These are phyloP conservation scores for Cacoxenus indagator DNA, from an alignment of 2,888 invertebrate species.

Conservation along the genomic window DNA sequence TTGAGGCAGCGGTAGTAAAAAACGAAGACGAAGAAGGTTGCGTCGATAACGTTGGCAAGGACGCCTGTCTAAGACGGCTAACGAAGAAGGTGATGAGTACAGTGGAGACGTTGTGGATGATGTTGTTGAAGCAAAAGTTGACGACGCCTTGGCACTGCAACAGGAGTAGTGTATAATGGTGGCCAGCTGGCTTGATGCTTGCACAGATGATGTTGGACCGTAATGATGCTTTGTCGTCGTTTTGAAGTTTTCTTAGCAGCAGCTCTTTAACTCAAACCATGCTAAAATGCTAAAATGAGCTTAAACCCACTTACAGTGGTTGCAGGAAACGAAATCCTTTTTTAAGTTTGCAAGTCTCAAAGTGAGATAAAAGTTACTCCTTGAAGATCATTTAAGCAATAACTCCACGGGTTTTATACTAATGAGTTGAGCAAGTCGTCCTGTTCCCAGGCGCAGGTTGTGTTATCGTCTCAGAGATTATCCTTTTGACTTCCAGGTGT, in stretches of 20 bases:
- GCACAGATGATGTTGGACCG: conserved; percentile 22
- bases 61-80: conserved; percentile 44
- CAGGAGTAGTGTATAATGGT: conserved; percentile 14
- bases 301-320: neutral
- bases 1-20: conserved; percentile 37
- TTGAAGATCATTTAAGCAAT: no score
- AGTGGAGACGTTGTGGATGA: neutral
- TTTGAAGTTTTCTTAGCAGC: conserved; percentile 23
- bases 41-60: conserved; percentile 12
- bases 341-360: no score
- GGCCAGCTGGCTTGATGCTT: conserved; percentile 12
- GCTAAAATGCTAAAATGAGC: neutral
- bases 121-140: neutral
- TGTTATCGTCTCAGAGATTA: no score
- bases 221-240: conserved; percentile 40
- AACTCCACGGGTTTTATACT: no score
- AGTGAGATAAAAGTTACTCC: no score
- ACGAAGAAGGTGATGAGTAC: neutral
- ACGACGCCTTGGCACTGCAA: conserved; percentile 20
- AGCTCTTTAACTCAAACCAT: conserved; percentile 39
- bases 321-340: neutral
- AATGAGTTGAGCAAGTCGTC: no score
- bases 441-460: no score
- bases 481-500: no score
- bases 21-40: conserved; percentile 12